Evolutionary conservation across 2,113 vertebrate species (phyloP), one percentile per base, ranked within the genome.

Genomic region (Protobothrops flavoviridis): DNA sequence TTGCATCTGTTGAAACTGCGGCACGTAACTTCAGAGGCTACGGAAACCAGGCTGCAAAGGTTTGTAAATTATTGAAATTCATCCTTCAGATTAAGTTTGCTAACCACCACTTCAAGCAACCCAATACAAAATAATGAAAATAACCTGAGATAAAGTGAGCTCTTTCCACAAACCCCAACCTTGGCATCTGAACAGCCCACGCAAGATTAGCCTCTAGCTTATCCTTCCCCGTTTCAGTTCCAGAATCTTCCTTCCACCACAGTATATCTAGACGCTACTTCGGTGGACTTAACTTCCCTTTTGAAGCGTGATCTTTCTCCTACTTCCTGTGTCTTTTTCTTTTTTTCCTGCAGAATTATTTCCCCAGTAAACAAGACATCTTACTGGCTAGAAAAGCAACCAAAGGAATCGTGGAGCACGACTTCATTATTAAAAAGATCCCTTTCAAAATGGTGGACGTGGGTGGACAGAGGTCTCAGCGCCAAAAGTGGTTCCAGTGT

Each of bases 401-500:
- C 0, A 99, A 99, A 96, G 99, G 99, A 21, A 99, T 99, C 53
- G 99, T 99, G 89, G 99, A 99, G 96, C 99, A 99, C 1, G 99
- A 99, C 97, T 99, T 99, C 91, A 95, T 99, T 93, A 99, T 99
- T 95, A 99, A 99, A 97, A 99, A 99, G 97, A 99, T 99, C 94
- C 99, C 99, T 8, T 99, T 99, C 96, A 99, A 99, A 97, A 99
- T 99, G 99, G 99, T 99, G 94, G 99, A 99, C 11, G 99, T 99
- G 1, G 99, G 99, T 0, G 99, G 99, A 90, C 99, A 99, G 96
- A 97, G 99, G 85, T 99, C 99, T 0, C 99, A 99, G 97, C 98
- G 99, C 93, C 99, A 99, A 93, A 99, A 99, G 95, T 99, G 99
- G 99, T 99, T 99, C 96, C 99, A 99, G 97, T 99, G 99, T 96